A percentile compares a stretch with the other conserved stretches of the same genome.
These are phyloP conservation scores for Gymnocephalus cernua DNA, from an alignment of 2,113 vertebrate species.

Conservation along the genomic window DNA sequence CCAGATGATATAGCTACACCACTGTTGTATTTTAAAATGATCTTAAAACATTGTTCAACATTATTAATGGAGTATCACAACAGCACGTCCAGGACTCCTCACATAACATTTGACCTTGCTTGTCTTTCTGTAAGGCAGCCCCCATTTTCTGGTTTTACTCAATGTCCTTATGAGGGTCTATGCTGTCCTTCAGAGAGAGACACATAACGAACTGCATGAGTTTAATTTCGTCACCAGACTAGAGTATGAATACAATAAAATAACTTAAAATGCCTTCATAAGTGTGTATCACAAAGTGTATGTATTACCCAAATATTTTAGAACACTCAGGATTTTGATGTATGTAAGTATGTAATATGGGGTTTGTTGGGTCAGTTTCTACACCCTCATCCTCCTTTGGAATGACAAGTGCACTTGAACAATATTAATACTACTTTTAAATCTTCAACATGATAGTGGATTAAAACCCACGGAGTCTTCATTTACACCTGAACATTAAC, in stretches of 20 bases:
- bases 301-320: background rate
- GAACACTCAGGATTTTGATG: background rate
- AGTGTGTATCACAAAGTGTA: background rate
- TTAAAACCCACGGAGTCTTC: background rate
- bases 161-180: slow-evolving; percentile 2
- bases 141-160: slow-evolving; percentile 9
- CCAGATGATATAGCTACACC: background rate
- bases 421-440: background rate
- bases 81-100: background rate
- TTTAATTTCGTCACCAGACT: slow-evolving; percentile 12
- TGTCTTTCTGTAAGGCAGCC: background rate
- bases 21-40: background rate
- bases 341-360: background rate
- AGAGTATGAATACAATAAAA: slow-evolving; percentile 1
- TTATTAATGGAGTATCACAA: background rate
- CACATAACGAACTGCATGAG: background rate
- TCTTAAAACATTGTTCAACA: slow-evolving; percentile 23
- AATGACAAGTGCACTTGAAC: slow-evolving; percentile 1
- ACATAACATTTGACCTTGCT: background rate
- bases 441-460: background rate
- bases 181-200: background rate
- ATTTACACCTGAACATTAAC: background rate
- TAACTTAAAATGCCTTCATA: slow-evolving; percentile 15
- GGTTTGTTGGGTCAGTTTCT: background rate
- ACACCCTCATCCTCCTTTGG: background rate